These are phyloP conservation scores for Brachyptera putata DNA, from an alignment of 2,888 invertebrate genomes.

Conservation along the genomic window DNA sequence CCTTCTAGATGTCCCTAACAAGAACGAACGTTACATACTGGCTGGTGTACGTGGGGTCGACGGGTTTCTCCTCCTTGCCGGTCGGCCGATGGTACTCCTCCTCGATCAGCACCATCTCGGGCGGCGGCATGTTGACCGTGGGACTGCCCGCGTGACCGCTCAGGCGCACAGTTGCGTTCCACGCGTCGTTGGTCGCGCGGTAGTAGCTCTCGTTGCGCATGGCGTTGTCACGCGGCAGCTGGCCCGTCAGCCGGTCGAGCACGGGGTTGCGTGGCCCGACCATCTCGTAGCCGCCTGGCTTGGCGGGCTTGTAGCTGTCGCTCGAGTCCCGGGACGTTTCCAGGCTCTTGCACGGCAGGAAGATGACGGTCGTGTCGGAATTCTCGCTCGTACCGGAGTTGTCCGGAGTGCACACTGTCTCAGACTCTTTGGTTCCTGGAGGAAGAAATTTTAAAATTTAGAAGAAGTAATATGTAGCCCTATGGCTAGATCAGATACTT, in stretches of 20 bases:
- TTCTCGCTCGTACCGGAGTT: conserved; percentile 50
- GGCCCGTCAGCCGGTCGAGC: conserved; percentile 78
- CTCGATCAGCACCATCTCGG: conserved; percentile 51
- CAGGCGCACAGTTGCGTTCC: conserved; percentile 47
- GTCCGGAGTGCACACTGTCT: conserved; percentile 42
- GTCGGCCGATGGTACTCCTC: conserved; percentile 48
- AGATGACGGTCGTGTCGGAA: conserved; percentile 52
- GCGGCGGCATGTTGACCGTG: conserved; percentile 44
- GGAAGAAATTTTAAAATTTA: too few species aligned
- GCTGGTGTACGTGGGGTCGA: conserved; percentile 65
- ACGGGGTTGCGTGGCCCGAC: conserved; percentile 67
- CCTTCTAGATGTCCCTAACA: too few species aligned
- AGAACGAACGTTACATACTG: conserved; percentile 52
- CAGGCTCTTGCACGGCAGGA: conserved; percentile 43
- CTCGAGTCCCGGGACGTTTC: neutral
- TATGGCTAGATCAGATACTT: too few species aligned
- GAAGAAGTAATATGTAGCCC: too few species aligned
- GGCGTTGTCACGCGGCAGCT: conserved; percentile 47
- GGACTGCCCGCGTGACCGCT: conserved; percentile 47
- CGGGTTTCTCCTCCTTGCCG: conserved; percentile 31
- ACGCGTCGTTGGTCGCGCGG: conserved; percentile 62
- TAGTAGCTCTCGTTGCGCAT: conserved; percentile 90
- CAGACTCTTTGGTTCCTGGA: too few species aligned
- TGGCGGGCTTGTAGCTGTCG: neutral
- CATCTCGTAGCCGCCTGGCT: conserved; percentile 33